Percentiles rank a stretch among this genome's conserved stretches.
Conservation (phyloP, 1,140 invertebrate species). For the Ceratosolen solmsi region DNA sequence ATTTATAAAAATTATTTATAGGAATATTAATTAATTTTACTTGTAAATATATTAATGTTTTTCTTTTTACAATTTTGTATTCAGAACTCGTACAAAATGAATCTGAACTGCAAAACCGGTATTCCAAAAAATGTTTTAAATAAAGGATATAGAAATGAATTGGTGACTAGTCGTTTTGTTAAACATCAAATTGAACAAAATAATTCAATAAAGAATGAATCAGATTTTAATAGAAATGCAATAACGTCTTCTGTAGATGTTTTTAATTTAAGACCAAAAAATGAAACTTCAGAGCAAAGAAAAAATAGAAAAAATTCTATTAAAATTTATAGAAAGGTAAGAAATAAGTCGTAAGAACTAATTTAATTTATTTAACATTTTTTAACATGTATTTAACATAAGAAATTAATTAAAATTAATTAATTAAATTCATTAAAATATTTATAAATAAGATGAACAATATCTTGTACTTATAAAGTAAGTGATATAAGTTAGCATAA, state of each 20-base stretch:
- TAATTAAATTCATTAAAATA: no score
- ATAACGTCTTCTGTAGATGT: slow-evolving; percentile 80
- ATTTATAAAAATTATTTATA: no score
- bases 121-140: slow-evolving; percentile 80
- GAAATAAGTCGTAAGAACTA: not conserved
- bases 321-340: slow-evolving; percentile 85
- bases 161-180: slow-evolving; percentile 81
- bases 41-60: no score
- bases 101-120: slow-evolving; percentile 82
- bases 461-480: no score
- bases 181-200: slow-evolving; percentile 76
- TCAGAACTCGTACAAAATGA: slow-evolving; percentile 77
- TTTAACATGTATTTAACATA: no score
- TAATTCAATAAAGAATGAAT: slow-evolving; percentile 42
- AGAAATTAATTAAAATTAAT: no score
- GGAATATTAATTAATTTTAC: no score
- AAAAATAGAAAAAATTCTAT: slow-evolving; percentile 85
- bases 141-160: slow-evolving; percentile 70
- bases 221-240: slow-evolving; percentile 72
- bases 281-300: slow-evolving; percentile 88
- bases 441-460: no score
- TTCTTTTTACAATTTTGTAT: slow-evolving; percentile 8
- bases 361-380: no score
- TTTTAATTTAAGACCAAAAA: slow-evolving; percentile 83
- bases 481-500: no score